phyloP scores from a whole-genome alignment of 2,888 invertebrate species.

The Lottia gigantea region DNA sequence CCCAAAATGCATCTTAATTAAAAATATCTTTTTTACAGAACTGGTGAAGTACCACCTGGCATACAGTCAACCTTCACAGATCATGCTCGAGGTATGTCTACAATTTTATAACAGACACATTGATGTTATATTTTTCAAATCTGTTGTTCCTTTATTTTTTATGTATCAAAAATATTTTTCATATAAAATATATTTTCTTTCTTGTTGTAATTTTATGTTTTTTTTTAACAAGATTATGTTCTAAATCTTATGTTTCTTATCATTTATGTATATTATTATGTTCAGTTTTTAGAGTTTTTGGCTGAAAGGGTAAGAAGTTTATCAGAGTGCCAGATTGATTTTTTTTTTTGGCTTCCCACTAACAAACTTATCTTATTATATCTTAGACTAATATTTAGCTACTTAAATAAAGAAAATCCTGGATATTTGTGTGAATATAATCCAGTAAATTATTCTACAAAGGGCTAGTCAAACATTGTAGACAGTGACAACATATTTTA shows the following conservation, averaged over 20 bases:
- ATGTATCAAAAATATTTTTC: neutral
- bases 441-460: too few relatives aligned
- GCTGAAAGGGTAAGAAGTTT: neutral
- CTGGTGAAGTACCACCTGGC: constrained; percentile 56
- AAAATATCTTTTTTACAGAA: constrained; percentile 38
- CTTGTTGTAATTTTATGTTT: neutral
- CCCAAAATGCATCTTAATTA: too few relatives aligned
- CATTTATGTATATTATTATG: neutral
- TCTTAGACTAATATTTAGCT: too few relatives aligned
- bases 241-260: neutral
- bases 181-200: neutral
- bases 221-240: neutral
- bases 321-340: too few relatives aligned
- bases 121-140: neutral
- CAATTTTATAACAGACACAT: neutral
- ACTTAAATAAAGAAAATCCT: too few relatives aligned
- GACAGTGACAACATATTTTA: too few relatives aligned
- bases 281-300: constrained; percentile 2
- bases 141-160: neutral
- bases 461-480: too few relatives aligned
- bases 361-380: too few relatives aligned
- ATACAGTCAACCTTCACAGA: constrained; percentile 44
- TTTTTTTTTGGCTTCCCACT: too few relatives aligned
- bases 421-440: too few relatives aligned
- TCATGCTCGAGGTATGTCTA: constrained; percentile 36